These are phyloP conservation scores for Gallinago undulata DNA, from an alignment of 2,113 vertebrate species.

Conservation along the genomic window DNA sequence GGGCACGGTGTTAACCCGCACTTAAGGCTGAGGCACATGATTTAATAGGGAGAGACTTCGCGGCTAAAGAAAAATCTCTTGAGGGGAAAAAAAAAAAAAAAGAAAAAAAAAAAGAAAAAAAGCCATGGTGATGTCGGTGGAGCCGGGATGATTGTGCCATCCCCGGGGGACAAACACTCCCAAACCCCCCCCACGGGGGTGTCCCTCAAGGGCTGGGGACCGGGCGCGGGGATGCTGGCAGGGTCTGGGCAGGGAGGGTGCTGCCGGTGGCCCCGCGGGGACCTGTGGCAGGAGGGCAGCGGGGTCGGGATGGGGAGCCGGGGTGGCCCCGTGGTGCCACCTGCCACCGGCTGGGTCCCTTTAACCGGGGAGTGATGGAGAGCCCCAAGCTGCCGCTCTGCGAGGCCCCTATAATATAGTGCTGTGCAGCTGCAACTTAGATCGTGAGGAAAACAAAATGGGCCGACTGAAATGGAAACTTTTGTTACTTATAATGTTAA, in stretches of 20 bases:
- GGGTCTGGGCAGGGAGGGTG: background rate
- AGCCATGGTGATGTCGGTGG: background rate
- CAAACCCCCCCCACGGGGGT: background rate
- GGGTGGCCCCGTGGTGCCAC: background rate
- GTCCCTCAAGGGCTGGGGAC: rapidly evolving
- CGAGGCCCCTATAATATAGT: conserved; percentile 59
- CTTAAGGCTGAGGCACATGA: conserved; percentile 57
- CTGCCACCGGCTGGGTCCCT: conserved; percentile 4
- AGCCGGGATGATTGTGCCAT: background rate
- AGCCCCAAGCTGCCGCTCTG: conserved; percentile 37
- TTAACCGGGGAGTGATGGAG: conserved; percentile 55
- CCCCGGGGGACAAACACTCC: background rate
- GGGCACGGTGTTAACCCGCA: conserved; percentile 52
- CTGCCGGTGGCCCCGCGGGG: rapidly evolving
- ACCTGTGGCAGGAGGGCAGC: rapidly evolving
- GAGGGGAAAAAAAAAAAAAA: background rate
- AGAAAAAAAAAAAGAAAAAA: background rate
- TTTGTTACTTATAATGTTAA: conserved; percentile 79
- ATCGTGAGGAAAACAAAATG: conserved; percentile 67
- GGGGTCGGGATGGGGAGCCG: rapidly evolving
- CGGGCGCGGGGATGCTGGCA: rapidly evolving
- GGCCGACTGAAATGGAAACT: conserved; percentile 77
- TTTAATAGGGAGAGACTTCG: conserved; percentile 45
- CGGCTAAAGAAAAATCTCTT: conserved; percentile 37
- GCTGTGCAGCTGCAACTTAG: conserved; percentile 73